Evolutionary conservation across 1,140 invertebrate species (phyloP).

Genomic region (Aphelinus atriplicis): DNA sequence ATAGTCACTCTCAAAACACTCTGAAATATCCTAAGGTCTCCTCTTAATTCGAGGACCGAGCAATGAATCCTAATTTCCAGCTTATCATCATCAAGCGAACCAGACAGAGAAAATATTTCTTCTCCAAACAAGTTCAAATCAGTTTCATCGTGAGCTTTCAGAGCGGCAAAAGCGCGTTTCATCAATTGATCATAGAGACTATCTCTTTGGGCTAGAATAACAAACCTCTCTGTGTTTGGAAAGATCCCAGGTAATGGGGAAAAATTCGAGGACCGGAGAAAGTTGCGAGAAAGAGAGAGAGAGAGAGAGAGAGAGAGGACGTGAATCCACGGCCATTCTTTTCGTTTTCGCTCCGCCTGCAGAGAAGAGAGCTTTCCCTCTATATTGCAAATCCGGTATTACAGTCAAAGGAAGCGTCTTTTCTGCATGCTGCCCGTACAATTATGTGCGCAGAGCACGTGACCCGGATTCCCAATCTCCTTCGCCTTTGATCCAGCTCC

Average conservation of each 20-base stretch:
- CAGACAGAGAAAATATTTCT: no score
- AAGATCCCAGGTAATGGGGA: conserved; percentile 18
- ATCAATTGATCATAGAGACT: neutral
- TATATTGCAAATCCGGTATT: conserved; percentile 40
- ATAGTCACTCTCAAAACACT: no score
- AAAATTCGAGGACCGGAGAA: neutral
- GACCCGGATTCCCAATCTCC: conserved; percentile 33
- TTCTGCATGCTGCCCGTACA: conserved; percentile 45
- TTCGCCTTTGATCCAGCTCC: conserved; percentile 25
- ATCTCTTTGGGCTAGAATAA: neutral
- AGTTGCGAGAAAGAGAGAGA: conserved; percentile 28
- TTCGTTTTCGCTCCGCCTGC: neutral
- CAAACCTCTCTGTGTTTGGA: conserved; percentile 18
- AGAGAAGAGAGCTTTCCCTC: neutral
- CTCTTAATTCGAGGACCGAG: no score
- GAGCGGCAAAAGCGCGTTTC: neutral
- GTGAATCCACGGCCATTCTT: conserved; percentile 37
- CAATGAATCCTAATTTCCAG: no score
- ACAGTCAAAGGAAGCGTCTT: conserved; percentile 43
- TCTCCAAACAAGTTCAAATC: no score
- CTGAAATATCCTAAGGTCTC: no score
- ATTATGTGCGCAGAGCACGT: conserved; percentile 45
- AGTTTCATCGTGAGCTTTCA: no score
- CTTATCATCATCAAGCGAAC: no score
- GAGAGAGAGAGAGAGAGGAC: conserved; percentile 41